These are phyloP conservation scores for Microcebus tavaratra DNA, from an alignment of 2,113 vertebrate genomes.

Conservation along the genomic window DNA sequence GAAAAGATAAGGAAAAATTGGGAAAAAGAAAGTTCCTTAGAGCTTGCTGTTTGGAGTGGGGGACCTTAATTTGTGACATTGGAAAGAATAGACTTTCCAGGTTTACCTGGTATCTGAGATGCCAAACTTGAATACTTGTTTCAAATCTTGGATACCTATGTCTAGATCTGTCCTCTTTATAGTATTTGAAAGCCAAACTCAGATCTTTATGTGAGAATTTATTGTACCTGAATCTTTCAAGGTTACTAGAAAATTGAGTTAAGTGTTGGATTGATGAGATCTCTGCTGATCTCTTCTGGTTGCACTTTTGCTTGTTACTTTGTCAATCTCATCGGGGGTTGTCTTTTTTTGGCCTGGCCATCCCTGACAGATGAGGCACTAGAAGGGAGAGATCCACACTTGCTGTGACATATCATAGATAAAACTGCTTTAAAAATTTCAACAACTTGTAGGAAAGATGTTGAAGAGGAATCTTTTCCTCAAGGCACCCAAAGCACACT, in stretches of 20 bases:
- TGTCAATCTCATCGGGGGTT: not conserved
- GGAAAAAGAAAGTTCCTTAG: not conserved
- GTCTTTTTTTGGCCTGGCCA: not conserved
- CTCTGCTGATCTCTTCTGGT: not conserved
- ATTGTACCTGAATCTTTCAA: not conserved
- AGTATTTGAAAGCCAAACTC: not conserved
- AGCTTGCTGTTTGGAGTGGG: not conserved
- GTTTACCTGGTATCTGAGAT: not conserved
- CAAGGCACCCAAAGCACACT: not conserved
- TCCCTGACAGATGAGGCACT: not conserved
- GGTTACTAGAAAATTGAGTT: not conserved
- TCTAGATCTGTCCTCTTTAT: not conserved
- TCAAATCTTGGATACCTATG: not conserved
- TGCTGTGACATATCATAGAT: not conserved
- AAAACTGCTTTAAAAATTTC: slow-evolving; percentile 14
- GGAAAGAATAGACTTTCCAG: not conserved
- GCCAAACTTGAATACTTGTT: not conserved
- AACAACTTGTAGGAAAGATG: slow-evolving; percentile 21
- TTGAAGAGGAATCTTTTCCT: slow-evolving; percentile 19
- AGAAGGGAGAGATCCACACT: not conserved
- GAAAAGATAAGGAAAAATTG: too few relatives aligned
- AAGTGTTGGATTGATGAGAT: not conserved
- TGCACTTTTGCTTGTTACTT: not conserved
- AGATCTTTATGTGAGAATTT: not conserved
- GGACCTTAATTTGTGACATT: not conserved